phyloP scores from a whole-genome alignment of 2,888 invertebrate genomes.

The Melieria picta region DNA sequence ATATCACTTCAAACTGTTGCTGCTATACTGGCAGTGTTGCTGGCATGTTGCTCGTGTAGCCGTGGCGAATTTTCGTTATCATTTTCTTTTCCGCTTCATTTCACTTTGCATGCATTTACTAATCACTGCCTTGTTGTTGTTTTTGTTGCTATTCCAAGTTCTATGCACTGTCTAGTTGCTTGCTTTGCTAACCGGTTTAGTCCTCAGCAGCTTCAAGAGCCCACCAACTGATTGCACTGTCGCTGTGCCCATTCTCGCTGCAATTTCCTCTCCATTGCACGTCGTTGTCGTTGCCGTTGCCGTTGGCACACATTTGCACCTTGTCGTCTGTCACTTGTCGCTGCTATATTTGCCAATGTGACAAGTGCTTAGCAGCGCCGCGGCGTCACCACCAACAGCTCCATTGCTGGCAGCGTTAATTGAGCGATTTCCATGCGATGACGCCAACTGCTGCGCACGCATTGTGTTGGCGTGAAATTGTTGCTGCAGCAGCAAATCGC shows the following conservation, averaged over 20 bases:
- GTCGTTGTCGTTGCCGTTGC: slow-evolving; percentile 8
- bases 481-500: background rate
- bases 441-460: background rate
- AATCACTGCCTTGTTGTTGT: slow-evolving; percentile 20
- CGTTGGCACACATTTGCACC: background rate
- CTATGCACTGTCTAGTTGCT: background rate
- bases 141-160: background rate
- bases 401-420: background rate
- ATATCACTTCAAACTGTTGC: slow-evolving; percentile 8
- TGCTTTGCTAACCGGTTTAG: too few relatives aligned
- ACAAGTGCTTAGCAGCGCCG: background rate
- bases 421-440: slow-evolving; percentile 1
- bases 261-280: background rate
- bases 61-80: slow-evolving; percentile 13
- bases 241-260: background rate
- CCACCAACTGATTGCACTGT: too few relatives aligned
- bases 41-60: background rate
- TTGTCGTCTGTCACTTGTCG: too few relatives aligned
- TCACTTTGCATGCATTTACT: slow-evolving; percentile 23
- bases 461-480: slow-evolving; percentile 2
- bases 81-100: slow-evolving; percentile 25
- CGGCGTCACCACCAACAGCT: background rate
- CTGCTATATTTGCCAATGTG: background rate
- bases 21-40: background rate
- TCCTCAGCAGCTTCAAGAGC: too few relatives aligned